Evolutionary conservation across 1,140 invertebrate genomes (phyloP).

Genomic region (Gryon sp.): DNA sequence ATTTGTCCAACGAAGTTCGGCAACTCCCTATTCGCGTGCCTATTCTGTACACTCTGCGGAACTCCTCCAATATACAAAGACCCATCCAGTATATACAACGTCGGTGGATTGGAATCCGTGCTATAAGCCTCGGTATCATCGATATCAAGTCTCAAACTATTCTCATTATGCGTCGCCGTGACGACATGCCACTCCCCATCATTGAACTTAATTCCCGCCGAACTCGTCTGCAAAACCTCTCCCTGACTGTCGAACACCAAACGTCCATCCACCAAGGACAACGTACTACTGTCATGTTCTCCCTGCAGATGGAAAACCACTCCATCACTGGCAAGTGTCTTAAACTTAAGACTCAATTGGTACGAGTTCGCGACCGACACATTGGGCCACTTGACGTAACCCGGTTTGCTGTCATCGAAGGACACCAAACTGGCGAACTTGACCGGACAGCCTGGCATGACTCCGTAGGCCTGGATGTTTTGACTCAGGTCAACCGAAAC

Average conservation of each 20-base stretch:
- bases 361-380: constrained; percentile 81
- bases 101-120: constrained; percentile 80
- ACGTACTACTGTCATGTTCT: constrained; percentile 82
- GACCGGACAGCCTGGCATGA: constrained; percentile 90
- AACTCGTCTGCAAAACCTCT: constrained; percentile 81
- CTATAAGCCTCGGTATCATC: constrained; percentile 87
- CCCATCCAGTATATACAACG: constrained; percentile 82
- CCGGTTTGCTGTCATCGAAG: constrained; percentile 80
- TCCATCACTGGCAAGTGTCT: constrained; percentile 87
- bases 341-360: constrained; percentile 94
- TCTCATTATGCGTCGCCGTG: constrained; percentile 86
- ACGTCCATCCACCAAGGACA: constrained; percentile 85
- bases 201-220: constrained; percentile 84
- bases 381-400: constrained; percentile 84
- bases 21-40: constrained; percentile 65
- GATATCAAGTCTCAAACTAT: constrained; percentile 86
- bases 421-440: constrained; percentile 84
- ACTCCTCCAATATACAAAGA: constrained; percentile 92
- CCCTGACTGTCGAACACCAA: constrained; percentile 86
- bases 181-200: constrained; percentile 97
- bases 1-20: constrained; percentile 89
- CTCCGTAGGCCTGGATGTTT: constrained; percentile 88
- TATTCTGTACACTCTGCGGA: constrained; percentile 81
- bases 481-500: constrained; percentile 88
- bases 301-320: constrained; percentile 88